Percentiles rank a stretch among this genome's conserved stretches.
These are phyloP conservation scores for Leptinotarsa undecemlineata DNA, from an alignment of 1,140 invertebrate genomes.

Conservation along the genomic window DNA sequence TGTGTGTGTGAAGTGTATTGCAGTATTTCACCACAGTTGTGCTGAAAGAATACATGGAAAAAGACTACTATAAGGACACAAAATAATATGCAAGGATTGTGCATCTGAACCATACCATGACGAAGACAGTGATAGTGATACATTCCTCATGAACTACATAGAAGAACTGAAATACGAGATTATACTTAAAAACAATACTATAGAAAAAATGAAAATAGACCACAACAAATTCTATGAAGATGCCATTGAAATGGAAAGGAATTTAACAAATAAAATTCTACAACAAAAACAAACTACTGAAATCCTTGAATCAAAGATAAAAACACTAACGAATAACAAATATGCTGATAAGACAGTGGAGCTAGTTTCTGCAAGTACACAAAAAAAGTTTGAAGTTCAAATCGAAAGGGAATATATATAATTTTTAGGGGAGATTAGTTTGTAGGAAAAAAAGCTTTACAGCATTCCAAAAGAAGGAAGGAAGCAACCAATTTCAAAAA, in stretches of 20 bases:
- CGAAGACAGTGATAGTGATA: too few species aligned
- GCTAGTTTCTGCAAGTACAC: not conserved
- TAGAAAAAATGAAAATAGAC: too few species aligned
- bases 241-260: not conserved
- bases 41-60: not conserved
- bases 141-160: too few species aligned
- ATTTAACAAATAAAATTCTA: not conserved
- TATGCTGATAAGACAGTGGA: not conserved
- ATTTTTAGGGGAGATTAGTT: too few species aligned
- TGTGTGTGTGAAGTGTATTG: too few species aligned
- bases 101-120: not conserved
- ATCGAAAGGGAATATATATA: too few species aligned
- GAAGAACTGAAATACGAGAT: too few species aligned
- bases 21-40: too few species aligned
- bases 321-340: not conserved
- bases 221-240: conserved; percentile 1
- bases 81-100: not conserved
- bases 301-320: not conserved
- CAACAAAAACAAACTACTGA: not conserved
- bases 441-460: too few species aligned
- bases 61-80: not conserved
- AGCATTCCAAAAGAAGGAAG: too few species aligned
- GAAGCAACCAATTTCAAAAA: too few species aligned
- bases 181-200: too few species aligned
- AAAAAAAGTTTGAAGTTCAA: not conserved